Base-by-base conservation (phyloP, 2,888 invertebrate species). In the Nezara viridula region DNA sequence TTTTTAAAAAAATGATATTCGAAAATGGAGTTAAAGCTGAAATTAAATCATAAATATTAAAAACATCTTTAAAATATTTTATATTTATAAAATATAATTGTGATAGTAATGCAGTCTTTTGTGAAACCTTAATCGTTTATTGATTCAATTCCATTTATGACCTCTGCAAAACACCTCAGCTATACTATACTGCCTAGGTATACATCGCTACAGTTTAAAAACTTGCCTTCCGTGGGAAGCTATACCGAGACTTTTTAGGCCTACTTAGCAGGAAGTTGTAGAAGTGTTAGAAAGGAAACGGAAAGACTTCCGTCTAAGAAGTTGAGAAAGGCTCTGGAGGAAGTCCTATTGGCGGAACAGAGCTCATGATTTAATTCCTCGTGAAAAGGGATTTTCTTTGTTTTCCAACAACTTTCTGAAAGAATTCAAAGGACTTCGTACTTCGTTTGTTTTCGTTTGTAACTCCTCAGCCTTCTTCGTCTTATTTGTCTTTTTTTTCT, bases 321-420 rank as follows among this genome's bases (percentile, higher is more conserved):
- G 50, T 60, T 55, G 40, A 37, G 55, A 21, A 24, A 27, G 86
- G 52, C 37, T 37, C 37, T n/a, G 77, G 14, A 86, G 50, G 32
- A 86, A 55, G 27, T 60, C 52, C 86, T 86, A 86, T 86, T 55
- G 86, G 86, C 14, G 55, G 86, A 55, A 86, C 86, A 86, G 86
- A 55, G 86, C 86, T 86, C 86, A 86, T 86, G 86, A 86, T 86
- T 86, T 86, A 86, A 86, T 86, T 86, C 52, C 86, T 86, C 32
- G 27, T 86, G n/a, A 55, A 37, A 44, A 55, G 60, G 86, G 40
- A 52, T 86, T 86, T 86, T 40, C 86, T 86, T 86, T 86, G 86
- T 86, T 86, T 86, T 55, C 86, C 50, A 60, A 86, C 55, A 86
- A 55, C 37, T 52, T 55, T 40, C 40, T 32, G 21, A 52, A 55